Percentiles rank a stretch among this genome's conserved stretches.
These are phyloP conservation scores for Taenioides sp. DNA, from an alignment of 2,797 vertebrate genomes.

Conservation along the genomic window DNA sequence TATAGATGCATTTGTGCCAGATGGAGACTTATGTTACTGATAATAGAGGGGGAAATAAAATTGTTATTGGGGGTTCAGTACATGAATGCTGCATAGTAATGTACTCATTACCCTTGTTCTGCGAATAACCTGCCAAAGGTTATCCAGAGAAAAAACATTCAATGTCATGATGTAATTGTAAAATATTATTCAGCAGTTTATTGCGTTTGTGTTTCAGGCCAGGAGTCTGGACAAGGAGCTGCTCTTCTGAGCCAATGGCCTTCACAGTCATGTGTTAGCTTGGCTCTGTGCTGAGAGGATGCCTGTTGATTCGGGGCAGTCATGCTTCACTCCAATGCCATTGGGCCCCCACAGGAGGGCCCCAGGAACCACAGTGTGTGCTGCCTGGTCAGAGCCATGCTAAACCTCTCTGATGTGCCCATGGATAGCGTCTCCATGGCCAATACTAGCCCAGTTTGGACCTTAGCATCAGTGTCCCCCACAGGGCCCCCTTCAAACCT, in stretches of 20 bases:
- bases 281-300: conserved; percentile 51
- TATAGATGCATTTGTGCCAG: conserved; percentile 55
- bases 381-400: conserved; percentile 75
- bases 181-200: background rate
- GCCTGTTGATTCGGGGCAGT: conserved; percentile 61
- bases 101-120: background rate
- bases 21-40: conserved; percentile 35
- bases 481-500: conserved; percentile 64
- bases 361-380: conserved; percentile 73
- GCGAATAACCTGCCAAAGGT: background rate
- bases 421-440: conserved; percentile 65
- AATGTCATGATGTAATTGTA: background rate
- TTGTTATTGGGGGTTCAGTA: background rate
- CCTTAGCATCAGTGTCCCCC: conserved; percentile 54
- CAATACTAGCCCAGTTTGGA: conserved; percentile 53
- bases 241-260: conserved; percentile 7
- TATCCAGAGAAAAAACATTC: background rate
- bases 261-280: conserved; percentile 26
- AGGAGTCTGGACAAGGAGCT: conserved; percentile 34
- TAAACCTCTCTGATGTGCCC: conserved; percentile 72
- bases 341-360: conserved; percentile 75
- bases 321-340: conserved; percentile 83
- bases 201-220: conserved; percentile 14
- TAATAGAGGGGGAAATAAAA: background rate
- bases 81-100: background rate